Evolutionary conservation across 2,113 vertebrate species (phyloP).

Genomic region (Gorsachius goisagi): DNA sequence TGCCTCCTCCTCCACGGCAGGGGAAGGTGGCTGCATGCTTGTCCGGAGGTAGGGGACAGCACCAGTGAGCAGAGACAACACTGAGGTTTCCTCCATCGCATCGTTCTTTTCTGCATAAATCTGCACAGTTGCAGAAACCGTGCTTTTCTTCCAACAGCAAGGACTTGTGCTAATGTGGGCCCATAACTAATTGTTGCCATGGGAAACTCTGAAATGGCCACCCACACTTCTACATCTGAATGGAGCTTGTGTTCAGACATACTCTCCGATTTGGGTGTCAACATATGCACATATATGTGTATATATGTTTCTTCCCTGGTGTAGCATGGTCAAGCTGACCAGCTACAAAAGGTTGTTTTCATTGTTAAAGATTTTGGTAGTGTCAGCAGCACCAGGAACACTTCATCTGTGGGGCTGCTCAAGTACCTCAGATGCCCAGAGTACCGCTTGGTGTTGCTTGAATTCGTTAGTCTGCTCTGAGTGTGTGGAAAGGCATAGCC

Average conservation of each 20-base stretch:
- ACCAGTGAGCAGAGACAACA: background rate
- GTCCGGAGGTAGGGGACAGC: background rate
- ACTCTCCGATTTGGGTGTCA: background rate
- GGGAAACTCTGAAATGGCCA: background rate
- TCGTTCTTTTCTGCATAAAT: background rate
- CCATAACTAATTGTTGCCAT: constrained; percentile 31
- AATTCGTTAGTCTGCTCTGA: background rate
- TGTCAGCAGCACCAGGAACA: background rate
- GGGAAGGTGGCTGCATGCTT: background rate
- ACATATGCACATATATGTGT: background rate
- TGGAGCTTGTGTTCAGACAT: constrained; percentile 9
- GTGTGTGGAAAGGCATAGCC: background rate
- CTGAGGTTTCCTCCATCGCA: background rate
- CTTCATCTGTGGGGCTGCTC: background rate
- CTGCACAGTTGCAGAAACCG: background rate
- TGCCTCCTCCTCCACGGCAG: background rate
- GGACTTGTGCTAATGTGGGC: background rate
- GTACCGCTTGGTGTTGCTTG: background rate
- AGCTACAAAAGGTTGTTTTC: background rate
- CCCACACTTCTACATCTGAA: constrained; percentile 11
- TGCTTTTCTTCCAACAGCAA: background rate
- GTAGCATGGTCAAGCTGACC: background rate
- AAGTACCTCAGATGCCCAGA: background rate
- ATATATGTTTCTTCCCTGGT: background rate
- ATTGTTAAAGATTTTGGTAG: background rate